Evolutionary conservation across 2,888 invertebrate genomes (phyloP).

Genomic region (Linnaemya vulpina): DNA sequence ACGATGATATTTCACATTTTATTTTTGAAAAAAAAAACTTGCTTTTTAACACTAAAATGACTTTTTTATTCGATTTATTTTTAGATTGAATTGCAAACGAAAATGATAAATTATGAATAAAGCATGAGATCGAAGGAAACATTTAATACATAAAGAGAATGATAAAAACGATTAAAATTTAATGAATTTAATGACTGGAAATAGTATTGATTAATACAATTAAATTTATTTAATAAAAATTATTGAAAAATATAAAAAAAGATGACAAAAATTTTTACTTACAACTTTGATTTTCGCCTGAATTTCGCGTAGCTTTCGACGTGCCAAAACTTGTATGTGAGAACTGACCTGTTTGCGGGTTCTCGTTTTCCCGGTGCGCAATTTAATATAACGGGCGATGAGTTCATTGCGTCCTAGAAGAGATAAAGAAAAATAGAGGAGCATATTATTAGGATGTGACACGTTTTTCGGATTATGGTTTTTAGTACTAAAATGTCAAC

Average conservation of each 20-base stretch:
- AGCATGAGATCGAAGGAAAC: slow-evolving; percentile 64
- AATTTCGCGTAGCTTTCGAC: slow-evolving; percentile 98
- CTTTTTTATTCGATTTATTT: slow-evolving; percentile 28
- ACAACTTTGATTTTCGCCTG: slow-evolving; percentile 99
- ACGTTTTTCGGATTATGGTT: too few relatives aligned
- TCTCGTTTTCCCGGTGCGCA: slow-evolving; percentile 99
- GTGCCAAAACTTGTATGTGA: slow-evolving; percentile 99
- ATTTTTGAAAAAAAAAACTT: slow-evolving; percentile 25
- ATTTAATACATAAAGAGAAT: slow-evolving; percentile 36
- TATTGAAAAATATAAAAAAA: background rate
- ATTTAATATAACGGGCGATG: slow-evolving; percentile 99
- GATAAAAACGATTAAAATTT: slow-evolving; percentile 27
- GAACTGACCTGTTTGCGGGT: slow-evolving; percentile 99
- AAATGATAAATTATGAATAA: slow-evolving; percentile 63
- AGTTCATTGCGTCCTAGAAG: slow-evolving; percentile 99
- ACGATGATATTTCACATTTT: background rate
- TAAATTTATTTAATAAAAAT: slow-evolving; percentile 30
- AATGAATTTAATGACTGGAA: slow-evolving; percentile 41
- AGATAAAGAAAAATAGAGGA: slow-evolving; percentile 57
- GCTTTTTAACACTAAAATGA: slow-evolving; percentile 44
- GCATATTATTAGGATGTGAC: slow-evolving; percentile 45
- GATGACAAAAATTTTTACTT: slow-evolving; percentile 83
- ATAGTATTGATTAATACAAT: slow-evolving; percentile 10
- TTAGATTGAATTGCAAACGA: slow-evolving; percentile 33
- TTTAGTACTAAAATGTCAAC: too few relatives aligned